phyloP scores from a whole-genome alignment of 2,888 invertebrate genomes.

The Mythimna albipuncta region DNA sequence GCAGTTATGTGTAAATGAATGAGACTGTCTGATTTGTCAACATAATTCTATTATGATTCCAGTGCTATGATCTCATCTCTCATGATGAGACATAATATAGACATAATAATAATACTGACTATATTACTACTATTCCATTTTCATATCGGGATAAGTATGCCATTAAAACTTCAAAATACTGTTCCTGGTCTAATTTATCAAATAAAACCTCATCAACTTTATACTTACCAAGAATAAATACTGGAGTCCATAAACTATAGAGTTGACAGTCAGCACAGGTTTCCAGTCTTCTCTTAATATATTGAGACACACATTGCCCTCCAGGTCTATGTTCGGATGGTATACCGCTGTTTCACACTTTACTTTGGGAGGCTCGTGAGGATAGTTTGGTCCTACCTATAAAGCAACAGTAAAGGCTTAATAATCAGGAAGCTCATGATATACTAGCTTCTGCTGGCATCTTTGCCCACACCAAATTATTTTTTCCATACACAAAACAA shows the following conservation, averaged over 20 bases:
- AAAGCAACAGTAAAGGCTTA: constrained; percentile 21
- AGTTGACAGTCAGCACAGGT: constrained; percentile 99
- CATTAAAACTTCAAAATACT: background rate
- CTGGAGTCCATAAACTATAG: constrained; percentile 99
- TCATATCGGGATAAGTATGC: background rate
- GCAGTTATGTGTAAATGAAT: background rate
- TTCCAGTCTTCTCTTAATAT: constrained; percentile 99
- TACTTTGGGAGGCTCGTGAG: constrained; percentile 99
- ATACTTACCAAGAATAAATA: constrained; percentile 96
- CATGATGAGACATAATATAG: no score
- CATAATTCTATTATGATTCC: background rate
- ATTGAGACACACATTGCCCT: constrained; percentile 99
- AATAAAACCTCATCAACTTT: background rate
- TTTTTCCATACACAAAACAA: no score
- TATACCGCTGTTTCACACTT: constrained; percentile 99
- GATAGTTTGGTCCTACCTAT: constrained; percentile 98
- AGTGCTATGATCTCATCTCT: background rate
- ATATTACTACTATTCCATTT: background rate
- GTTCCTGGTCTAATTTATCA: background rate
- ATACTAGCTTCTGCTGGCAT: no score
- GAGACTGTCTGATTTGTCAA: background rate
- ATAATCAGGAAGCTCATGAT: background rate
- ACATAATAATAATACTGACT: no score
- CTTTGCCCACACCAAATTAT: no score
- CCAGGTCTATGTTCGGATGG: constrained; percentile 99